These are phyloP conservation scores for Tachysurus vachellii DNA, from an alignment of 2,113 vertebrate genomes.

Conservation along the genomic window DNA sequence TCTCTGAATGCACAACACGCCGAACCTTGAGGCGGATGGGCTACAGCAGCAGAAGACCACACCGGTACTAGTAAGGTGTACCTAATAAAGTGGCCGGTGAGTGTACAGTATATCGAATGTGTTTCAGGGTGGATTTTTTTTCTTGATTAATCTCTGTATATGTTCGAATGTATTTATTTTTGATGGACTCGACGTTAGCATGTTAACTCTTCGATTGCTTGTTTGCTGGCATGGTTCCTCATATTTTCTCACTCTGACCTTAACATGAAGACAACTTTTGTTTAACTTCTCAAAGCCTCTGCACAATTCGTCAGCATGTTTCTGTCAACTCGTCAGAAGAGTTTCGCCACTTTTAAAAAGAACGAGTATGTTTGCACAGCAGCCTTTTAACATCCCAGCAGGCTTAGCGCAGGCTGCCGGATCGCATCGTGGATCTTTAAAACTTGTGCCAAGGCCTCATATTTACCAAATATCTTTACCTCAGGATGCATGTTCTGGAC, in stretches of 20 bases:
- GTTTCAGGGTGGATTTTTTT: not conserved
- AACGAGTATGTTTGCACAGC: conserved; percentile 38
- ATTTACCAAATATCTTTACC: conserved; percentile 49
- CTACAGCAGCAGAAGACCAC: too few species aligned
- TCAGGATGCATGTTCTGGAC: conserved; percentile 38
- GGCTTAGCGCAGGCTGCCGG: conserved; percentile 12
- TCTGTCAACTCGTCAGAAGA: conserved; percentile 32
- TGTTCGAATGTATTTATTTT: not conserved
- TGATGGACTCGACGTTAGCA: not conserved
- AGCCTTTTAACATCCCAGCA: conserved; percentile 33
- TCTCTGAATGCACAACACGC: too few species aligned
- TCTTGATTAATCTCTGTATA: not conserved
- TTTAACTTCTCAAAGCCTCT: not conserved
- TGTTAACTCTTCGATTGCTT: conserved; percentile 18
- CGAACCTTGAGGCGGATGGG: too few species aligned
- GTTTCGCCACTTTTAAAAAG: conserved; percentile 21
- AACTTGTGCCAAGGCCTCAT: conserved; percentile 42
- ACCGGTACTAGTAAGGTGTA: too few species aligned
- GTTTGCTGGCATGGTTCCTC: conserved; percentile 16
- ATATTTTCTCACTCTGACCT: not conserved
- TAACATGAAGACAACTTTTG: conserved; percentile 26
- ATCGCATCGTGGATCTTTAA: conserved; percentile 9
- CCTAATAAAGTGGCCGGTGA: too few species aligned
- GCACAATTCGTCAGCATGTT: conserved; percentile 36
- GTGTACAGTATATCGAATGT: not conserved